phyloP scores from a whole-genome alignment of 1,140 invertebrate species.

The Tetramorium simillimum region DNA sequence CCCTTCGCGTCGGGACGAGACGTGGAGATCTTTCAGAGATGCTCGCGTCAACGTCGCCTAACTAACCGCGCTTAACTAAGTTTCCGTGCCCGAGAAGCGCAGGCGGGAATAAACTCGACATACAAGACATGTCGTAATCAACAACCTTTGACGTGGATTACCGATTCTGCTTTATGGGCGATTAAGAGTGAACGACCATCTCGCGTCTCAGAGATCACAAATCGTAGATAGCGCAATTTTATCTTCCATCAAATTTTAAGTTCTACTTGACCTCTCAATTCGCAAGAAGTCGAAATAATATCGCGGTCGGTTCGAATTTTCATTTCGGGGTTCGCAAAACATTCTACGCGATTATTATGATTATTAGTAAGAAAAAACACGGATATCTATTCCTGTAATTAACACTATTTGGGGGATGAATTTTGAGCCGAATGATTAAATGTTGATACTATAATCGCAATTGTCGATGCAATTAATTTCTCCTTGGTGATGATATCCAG shows the following conservation, averaged over 20 bases:
- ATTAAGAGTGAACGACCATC: background rate
- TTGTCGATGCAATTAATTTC: conserved; percentile 7
- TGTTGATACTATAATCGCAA: background rate
- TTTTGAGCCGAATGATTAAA: background rate
- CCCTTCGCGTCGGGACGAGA: background rate
- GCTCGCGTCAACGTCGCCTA: conserved; percentile 33
- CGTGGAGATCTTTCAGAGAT: conserved; percentile 35
- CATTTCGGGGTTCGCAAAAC: background rate
- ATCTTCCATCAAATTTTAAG: background rate
- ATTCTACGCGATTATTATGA: background rate
- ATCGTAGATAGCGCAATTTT: background rate
- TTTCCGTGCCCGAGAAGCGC: background rate
- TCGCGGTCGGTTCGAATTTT: background rate
- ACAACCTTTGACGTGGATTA: background rate
- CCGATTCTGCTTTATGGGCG: background rate
- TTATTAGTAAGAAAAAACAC: background rate
- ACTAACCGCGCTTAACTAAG: conserved; percentile 32
- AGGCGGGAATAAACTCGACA: background rate
- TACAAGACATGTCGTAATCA: background rate
- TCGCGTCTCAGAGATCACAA: background rate
- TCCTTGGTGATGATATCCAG: background rate
- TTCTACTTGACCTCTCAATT: background rate
- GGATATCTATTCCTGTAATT: background rate
- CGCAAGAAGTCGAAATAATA: background rate
- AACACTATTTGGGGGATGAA: background rate